Percentiles rank a stretch among this genome's conserved stretches.
These are phyloP conservation scores for Cyclargus thomasi DNA, from an alignment of 1,140 invertebrate genomes.

Conservation along the genomic window DNA sequence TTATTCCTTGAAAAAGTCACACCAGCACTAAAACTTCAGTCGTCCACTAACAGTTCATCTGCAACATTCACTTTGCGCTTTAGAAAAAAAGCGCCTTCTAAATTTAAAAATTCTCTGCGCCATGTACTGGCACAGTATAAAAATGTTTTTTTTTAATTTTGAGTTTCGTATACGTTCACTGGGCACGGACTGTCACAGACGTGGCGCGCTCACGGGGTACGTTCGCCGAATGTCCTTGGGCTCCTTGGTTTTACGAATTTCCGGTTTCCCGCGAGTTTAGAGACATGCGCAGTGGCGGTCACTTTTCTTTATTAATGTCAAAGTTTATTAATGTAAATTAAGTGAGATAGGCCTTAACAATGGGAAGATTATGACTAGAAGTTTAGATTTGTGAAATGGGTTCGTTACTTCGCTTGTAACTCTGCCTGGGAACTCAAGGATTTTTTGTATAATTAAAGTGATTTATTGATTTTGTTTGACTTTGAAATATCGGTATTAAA, in stretches of 20 bases:
- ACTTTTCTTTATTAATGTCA: conserved; percentile 68
- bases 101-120: conserved; percentile 17
- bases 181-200: conserved; percentile 43
- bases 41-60: conserved; percentile 36
- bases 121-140: background rate
- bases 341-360: conserved; percentile 56
- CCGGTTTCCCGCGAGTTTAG: conserved; percentile 52
- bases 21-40: conserved; percentile 28
- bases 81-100: conserved; percentile 14
- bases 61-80: conserved; percentile 22
- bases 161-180: conserved; percentile 32
- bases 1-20: conserved; percentile 7
- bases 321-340: conserved; percentile 70
- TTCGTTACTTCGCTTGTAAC: background rate
- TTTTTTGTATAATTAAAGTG: background rate
- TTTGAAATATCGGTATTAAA: too few species aligned
- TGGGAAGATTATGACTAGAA: background rate
- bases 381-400: background rate
- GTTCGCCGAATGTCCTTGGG: conserved; percentile 57
- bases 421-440: background rate
- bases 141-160: conserved; percentile 37
- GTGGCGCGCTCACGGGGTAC: conserved; percentile 33
- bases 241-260: conserved; percentile 13
- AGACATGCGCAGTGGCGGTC: conserved; percentile 59
- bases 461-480: too few species aligned